Evolutionary conservation across 23 tunicate species (phyloP).

Genomic region (Phallusia fumigata): DNA sequence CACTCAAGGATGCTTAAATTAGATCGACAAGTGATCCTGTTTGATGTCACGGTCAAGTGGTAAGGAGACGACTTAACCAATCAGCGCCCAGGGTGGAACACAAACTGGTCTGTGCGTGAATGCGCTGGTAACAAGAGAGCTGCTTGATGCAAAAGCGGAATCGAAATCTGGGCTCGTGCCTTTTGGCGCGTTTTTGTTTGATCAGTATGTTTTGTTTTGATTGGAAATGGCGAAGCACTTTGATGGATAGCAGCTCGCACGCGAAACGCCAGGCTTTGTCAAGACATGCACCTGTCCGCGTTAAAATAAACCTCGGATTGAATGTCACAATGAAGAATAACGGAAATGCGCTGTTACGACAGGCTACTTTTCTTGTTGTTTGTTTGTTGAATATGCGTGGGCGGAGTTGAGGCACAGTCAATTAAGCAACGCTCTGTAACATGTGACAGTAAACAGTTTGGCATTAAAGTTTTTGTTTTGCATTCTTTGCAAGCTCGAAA

Average conservation of each 20-base stretch:
- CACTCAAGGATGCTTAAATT: not conserved
- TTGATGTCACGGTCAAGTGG: constrained; percentile 12
- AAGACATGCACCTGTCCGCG: not conserved
- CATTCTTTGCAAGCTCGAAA: too few relatives aligned
- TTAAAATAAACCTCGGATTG: constrained; percentile 7
- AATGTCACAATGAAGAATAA: not conserved
- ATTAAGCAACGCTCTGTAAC: too few relatives aligned
- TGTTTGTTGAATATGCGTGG: not conserved
- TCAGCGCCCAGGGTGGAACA: constrained; percentile 1
- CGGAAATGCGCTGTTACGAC: not conserved
- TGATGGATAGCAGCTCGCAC: not conserved
- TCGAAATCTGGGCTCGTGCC: not conserved
- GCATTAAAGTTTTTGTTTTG: too few relatives aligned
- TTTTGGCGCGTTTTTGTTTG: not conserved
- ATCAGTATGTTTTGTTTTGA: not conserved
- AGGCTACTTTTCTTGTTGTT: not conserved
- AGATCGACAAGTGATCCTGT: constrained; percentile 13
- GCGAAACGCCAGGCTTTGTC: not conserved
- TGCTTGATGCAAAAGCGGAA: constrained; percentile 4
- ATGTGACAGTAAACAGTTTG: too few relatives aligned
- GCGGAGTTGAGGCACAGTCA: too few relatives aligned
- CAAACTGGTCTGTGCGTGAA: not conserved
- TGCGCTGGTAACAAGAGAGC: not conserved
- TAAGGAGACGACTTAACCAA: constrained; percentile 1
- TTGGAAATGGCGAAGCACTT: constrained; percentile 8